Base-by-base conservation (phyloP, 2,888 invertebrate genomes). In the Helicoverpa assulta region DNA sequence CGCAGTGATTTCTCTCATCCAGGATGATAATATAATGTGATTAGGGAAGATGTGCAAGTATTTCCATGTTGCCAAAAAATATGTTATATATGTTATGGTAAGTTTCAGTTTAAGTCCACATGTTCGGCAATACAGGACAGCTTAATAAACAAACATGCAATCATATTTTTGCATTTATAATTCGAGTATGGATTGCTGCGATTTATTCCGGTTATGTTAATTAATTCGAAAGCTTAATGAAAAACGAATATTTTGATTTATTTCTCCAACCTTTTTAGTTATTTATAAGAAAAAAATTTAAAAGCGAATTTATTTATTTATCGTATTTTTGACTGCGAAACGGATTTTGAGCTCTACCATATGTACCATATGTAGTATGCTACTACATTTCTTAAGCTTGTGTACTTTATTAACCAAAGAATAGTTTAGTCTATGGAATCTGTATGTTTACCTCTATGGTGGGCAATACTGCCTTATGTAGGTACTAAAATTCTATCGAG, bases 401-500 rank as follows among this genome's bases (percentile, higher is more conserved):
- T 33, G 0, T 33, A 33, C 33, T 6, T 33, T 7, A 33, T 5
- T 33, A 40, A 47, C 29, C 21, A 51, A 16, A 16, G 10, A 72
- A 26, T 56, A 29, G 55, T 58, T 12, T 70, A 47, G 37, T 14
- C 6, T 19, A 6, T 19, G 19, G 6, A n/a, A 0, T 37, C 40
- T 3, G 10, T 5, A 3, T 21, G 33, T 12, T 7, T n/a, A 5
- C 16, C 2, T 5, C 14, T 33, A 29, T 26, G 12, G 16, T 26
- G n/a, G 33, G 14, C 40, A 14, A 8, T 0, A n/a, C 14, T 14
- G n/a, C 3, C 19, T 2, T 54, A 59, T 10, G 10, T 18, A 56
- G 19, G 21, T 21, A 62, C 50, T 68, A 21, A 68, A 75, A 59
- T 37, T 10, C 19, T 55, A 52, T 59, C 61, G 43, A n/a, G 57